Evolutionary conservation across 2,888 invertebrate genomes (phyloP), one percentile per base, ranked within the genome.

Genomic region (Leucozona laternaria): DNA sequence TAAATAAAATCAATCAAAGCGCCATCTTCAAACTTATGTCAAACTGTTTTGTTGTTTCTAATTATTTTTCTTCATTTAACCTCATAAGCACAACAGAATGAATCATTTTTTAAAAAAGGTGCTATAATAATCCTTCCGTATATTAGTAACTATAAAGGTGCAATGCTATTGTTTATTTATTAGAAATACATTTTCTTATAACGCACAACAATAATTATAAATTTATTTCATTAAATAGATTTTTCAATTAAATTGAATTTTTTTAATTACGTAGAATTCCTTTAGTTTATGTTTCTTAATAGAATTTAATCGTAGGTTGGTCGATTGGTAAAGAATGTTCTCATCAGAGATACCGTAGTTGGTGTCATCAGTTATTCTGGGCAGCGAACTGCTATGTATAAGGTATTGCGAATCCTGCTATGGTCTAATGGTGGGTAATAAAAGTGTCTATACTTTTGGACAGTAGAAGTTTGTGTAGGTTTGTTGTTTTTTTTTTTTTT

Each of bases 281-380:
- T n/a, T 45, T 60, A 40, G 71, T 45, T 25, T 64, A 13, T 31
- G 31, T 11, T 31, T 57, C 31, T 60, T 71, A 57, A 57, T 64
- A 64, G 77, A 71, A 45, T 37, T 76, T 70, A 78, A 34, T 43
- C 25, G 28, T 40, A 58, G 43, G 43, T 43, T 37, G n/a, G 25
- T 55, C 8, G 53, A 70, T 81, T 34, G 37, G 31, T 66, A 11
- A 8, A 17, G 62, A 70, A 75, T 75, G 60, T 60, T 40, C 34
- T 64, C 20, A 28, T 1, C n/a, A n/a, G n/a, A 37, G 62, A 57
- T 66, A 60, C 73, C 66, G 22, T 60, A 75, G 58, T 73, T 58
- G 79, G 60, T 75, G 50, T 79, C 79, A 79, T 79, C 79, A 79
- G 57, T 70, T 81, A 81, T 81, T 81, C 80, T 64, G 45, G 55